Conservation (phyloP, 1,140 invertebrate species). For the Scaptodrosophila lebanonensis region DNA sequence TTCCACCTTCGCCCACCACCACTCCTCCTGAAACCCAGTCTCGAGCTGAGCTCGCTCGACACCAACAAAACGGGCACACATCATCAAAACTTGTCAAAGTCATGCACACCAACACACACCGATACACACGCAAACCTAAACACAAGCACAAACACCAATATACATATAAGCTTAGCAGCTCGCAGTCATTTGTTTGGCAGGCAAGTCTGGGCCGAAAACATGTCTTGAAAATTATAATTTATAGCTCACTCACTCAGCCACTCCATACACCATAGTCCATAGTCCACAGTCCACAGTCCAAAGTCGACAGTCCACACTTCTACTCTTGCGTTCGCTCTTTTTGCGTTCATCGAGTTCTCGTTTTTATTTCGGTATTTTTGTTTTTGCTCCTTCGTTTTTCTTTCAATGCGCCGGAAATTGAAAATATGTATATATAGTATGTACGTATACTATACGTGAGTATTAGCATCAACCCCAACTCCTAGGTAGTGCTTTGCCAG, state of each 20-base stretch:
- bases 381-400: slow-evolving; percentile 8
- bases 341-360: not conserved
- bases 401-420: slow-evolving; percentile 35
- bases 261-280: no score
- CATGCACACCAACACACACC: slow-evolving; percentile 29
- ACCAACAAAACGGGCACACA: slow-evolving; percentile 43
- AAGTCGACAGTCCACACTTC: no score
- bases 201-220: slow-evolving; percentile 10
- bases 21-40: no score
- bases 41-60: not conserved
- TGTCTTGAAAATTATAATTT: slow-evolving; percentile 73
- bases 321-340: slow-evolving; percentile 15
- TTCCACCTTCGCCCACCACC: no score
- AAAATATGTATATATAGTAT: slow-evolving; percentile 36
- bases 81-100: slow-evolving; percentile 69
- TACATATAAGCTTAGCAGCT: slow-evolving; percentile 21
- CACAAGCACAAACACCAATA: slow-evolving; percentile 1
- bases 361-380: slow-evolving; percentile 10
- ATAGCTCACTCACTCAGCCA: slow-evolving; percentile 49
- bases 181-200: slow-evolving; percentile 51
- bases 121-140: slow-evolving; percentile 3
- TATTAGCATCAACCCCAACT: no score
- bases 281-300: no score
- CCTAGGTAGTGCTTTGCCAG: no score
- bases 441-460: no score